These are phyloP conservation scores for Alligator mississippiensis DNA, from an alignment of 2,113 vertebrate genomes.

Conservation along the genomic window DNA sequence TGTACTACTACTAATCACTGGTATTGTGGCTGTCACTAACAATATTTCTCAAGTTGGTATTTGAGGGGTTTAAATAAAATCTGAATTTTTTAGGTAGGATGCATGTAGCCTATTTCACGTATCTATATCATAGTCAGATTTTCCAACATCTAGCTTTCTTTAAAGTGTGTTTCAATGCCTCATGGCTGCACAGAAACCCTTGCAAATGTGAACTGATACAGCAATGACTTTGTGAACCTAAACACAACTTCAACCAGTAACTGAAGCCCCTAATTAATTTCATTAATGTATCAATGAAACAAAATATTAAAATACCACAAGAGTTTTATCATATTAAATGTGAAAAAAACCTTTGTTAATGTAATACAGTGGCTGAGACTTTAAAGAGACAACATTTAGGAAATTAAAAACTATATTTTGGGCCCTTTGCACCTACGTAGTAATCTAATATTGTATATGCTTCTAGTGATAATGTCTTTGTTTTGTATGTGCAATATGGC, in stretches of 20 bases:
- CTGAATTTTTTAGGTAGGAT: neutral
- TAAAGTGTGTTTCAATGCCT: neutral
- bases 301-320: neutral
- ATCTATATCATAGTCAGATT: neutral
- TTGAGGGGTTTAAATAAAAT: neutral
- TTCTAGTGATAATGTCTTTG: neutral
- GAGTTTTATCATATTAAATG: neutral
- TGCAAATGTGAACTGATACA: neutral
- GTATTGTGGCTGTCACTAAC: neutral
- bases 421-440: neutral
- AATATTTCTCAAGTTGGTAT: neutral
- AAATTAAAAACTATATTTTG: neutral
- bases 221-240: neutral
- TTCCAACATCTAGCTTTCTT: neutral
- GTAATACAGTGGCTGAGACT: neutral
- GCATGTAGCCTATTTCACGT: neutral
- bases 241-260: neutral
- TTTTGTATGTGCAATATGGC: neutral
- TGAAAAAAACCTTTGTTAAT: neutral
- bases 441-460: neutral
- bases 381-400: neutral
- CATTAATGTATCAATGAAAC: neutral
- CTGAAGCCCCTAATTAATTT: neutral
- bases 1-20: neutral
- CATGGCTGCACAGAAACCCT: neutral